These are phyloP conservation scores for Drosophila yakuba DNA, from an alignment of 1,140 invertebrate species.

Conservation along the genomic window DNA sequence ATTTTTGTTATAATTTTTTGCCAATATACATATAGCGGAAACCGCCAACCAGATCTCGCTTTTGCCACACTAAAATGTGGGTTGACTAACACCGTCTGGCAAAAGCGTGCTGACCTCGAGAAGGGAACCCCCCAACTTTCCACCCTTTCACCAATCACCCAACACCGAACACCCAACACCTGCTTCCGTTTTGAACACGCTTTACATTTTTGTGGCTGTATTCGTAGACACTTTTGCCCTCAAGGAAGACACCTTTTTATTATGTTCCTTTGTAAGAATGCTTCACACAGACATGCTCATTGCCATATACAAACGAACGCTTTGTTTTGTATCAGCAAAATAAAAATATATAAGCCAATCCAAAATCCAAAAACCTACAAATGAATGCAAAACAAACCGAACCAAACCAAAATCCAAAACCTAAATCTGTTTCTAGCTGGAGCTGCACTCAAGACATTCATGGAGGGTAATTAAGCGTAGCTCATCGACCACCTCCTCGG, in stretches of 20 bases:
- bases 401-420: constrained; percentile 46
- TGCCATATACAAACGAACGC: constrained; percentile 19
- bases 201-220: constrained; percentile 51
- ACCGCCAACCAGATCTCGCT: constrained; percentile 4
- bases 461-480: constrained; percentile 78
- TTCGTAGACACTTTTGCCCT: constrained; percentile 44
- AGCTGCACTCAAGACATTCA: constrained; percentile 66
- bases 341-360: background rate
- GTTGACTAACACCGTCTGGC: constrained; percentile 13
- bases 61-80: constrained; percentile 9
- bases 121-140: background rate
- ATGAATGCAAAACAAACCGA: constrained; percentile 14
- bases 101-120: constrained; percentile 12
- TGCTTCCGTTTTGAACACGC: constrained; percentile 47
- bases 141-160: background rate
- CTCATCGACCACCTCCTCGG: constrained; percentile 49
- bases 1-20: constrained; percentile 54
- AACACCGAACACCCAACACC: constrained; percentile 4
- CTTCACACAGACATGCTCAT: constrained; percentile 40
- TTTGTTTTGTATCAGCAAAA: constrained; percentile 20
- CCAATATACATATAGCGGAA: constrained; percentile 20
- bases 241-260: constrained; percentile 24
- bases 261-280: constrained; percentile 33
- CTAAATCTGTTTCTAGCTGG: constrained; percentile 82
- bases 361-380: background rate